phyloP scores from a whole-genome alignment of 1,140 invertebrate species.

The Drosophila asahinai region DNA sequence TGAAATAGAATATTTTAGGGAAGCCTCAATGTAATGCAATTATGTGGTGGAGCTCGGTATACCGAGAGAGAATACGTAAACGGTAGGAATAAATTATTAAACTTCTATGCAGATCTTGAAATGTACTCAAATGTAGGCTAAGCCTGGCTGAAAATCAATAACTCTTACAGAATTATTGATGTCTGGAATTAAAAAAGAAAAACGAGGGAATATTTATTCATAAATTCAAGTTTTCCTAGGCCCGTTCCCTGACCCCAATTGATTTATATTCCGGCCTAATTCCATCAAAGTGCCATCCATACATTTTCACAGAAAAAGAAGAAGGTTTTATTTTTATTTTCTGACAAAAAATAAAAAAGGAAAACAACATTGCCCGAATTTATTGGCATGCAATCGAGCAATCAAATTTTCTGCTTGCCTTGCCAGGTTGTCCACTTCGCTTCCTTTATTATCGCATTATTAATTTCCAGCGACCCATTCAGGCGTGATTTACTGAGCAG shows the following conservation, averaged over 20 bases:
- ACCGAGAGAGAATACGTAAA: not conserved
- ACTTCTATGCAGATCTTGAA: not conserved
- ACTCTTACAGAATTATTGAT: not conserved
- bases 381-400: conserved; percentile 22
- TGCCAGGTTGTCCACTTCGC: conserved; percentile 27
- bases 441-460: conserved; percentile 38
- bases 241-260: conserved; percentile 1
- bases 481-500: conserved; percentile 10
- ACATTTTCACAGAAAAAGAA: conserved; percentile 3
- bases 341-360: not conserved
- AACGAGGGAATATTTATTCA: conserved; percentile 11
- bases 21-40: conserved; percentile 8
- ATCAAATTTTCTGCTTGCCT: conserved; percentile 24
- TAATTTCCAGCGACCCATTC: conserved; percentile 32
- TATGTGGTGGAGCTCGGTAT: not conserved
- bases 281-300: conserved; percentile 19
- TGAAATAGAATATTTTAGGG: not conserved
- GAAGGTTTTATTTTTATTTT: not conserved
- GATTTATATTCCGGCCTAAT: conserved; percentile 24
- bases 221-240: not conserved
- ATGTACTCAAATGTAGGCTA: no score
- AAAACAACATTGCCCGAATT: conserved; percentile 24
- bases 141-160: no score
- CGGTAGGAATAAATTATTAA: not conserved
- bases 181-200: conserved; percentile 2